Conservation (phyloP, 2,797 vertebrate genomes). For the Knipowitschia caucasica region DNA sequence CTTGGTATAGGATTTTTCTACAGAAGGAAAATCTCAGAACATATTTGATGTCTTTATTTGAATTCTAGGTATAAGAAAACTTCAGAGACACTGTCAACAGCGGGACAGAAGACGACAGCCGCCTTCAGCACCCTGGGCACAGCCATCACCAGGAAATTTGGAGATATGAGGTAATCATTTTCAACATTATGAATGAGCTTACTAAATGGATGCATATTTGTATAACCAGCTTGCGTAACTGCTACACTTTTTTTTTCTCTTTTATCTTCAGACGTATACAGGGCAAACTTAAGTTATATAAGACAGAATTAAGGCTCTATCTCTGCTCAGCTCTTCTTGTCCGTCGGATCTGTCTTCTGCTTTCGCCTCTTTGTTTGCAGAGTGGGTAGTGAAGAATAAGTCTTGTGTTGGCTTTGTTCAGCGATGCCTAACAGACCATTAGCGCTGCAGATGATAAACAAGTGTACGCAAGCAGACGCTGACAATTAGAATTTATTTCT, state of each 20-base stretch:
- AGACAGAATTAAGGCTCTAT: conserved; percentile 59
- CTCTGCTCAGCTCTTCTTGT: conserved; percentile 26
- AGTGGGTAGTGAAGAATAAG: conserved; percentile 2
- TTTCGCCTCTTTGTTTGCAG: conserved; percentile 16
- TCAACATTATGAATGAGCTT: background rate
- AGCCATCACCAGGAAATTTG: conserved; percentile 90
- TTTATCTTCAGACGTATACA: conserved; percentile 17
- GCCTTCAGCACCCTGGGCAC: conserved; percentile 91
- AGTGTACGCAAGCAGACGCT: background rate
- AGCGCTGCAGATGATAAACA: conserved; percentile 7
- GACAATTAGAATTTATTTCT: conserved; percentile 1
- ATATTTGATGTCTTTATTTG: background rate
- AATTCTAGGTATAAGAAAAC: conserved; percentile 93
- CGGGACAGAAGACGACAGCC: conserved; percentile 89
- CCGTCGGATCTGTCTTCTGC: conserved; percentile 13
- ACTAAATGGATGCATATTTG: background rate
- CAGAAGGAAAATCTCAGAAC: background rate
- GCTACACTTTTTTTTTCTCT: background rate
- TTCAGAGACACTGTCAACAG: conserved; percentile 90
- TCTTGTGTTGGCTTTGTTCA: conserved; percentile 1
- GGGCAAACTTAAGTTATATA: conserved; percentile 54
- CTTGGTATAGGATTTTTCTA: too few species aligned
- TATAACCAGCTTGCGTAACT: background rate
- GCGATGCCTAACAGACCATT: conserved; percentile 12
- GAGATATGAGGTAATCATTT: conserved; percentile 88